These are phyloP conservation scores for Microtus montanus DNA, from an alignment of 2,113 vertebrate genomes.

Conservation along the genomic window DNA sequence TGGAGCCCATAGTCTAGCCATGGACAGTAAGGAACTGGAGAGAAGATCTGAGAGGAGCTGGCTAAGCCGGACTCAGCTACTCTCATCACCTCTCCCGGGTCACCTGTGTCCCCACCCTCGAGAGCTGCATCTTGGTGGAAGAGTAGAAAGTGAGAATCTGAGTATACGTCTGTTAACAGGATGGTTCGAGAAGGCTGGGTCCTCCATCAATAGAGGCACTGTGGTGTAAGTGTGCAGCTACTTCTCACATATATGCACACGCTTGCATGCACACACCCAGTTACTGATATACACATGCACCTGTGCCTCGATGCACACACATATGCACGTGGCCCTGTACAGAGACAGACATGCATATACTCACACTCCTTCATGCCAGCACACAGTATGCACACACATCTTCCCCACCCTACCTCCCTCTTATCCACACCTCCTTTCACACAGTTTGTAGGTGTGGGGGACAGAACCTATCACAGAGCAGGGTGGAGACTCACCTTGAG, in stretches of 20 bases:
- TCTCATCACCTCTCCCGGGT: neutral
- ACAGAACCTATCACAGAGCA: neutral
- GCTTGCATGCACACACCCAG: neutral
- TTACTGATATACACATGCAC: neutral
- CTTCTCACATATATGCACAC: too few species aligned
- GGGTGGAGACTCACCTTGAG: conserved; percentile 93
- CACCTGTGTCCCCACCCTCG: neutral
- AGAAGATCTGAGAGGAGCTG: neutral
- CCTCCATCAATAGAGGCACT: neutral
- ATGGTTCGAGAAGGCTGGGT: neutral
- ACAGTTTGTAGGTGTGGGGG: neutral
- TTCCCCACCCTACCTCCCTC: neutral
- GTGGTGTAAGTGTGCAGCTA: neutral
- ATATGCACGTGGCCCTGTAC: neutral
- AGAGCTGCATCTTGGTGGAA: neutral
- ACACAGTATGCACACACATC: neutral
- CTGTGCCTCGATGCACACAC: neutral
- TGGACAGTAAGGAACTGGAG: neutral
- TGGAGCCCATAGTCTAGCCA: neutral
- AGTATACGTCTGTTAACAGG: neutral
- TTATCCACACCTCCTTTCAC: neutral
- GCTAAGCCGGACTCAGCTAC: neutral
- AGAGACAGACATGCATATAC: neutral
- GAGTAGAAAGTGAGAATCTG: neutral
- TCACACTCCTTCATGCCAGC: neutral